Conservation (phyloP, 2,888 invertebrate species). For the Drosophila tanythrix region DNA sequence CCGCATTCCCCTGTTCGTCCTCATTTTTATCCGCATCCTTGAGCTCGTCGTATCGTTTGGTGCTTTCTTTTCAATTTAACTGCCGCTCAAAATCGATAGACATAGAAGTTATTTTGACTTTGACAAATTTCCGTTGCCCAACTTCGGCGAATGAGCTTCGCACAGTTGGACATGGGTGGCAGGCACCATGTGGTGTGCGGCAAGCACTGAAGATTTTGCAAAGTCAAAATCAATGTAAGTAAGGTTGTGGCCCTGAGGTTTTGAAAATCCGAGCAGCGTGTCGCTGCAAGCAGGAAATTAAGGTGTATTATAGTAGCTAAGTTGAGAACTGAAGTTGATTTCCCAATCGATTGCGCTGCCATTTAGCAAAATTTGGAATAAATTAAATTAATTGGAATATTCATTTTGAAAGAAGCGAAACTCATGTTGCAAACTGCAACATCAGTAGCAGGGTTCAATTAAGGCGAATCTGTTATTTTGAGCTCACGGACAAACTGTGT, state of each 20-base stretch:
- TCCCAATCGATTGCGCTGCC: conserved; percentile 19
- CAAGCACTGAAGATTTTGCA: conserved; percentile 13
- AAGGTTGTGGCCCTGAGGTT: conserved; percentile 32
- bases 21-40: neutral
- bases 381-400: conserved; percentile 14
- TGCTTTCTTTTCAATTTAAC: conserved; percentile 64
- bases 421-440: neutral
- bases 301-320: conserved; percentile 37
- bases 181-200: conserved; percentile 20
- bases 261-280: conserved; percentile 24
- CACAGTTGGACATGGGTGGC: conserved; percentile 12
- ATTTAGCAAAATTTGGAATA: neutral
- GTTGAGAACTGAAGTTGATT: conserved; percentile 6
- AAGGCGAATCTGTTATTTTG: neutral
- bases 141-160: conserved; percentile 35
- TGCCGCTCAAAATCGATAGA: conserved; percentile 62
- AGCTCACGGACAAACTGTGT: neutral
- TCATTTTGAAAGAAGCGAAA: neutral
- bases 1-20: neutral
- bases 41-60: conserved; percentile 6
- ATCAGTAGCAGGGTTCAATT: conserved; percentile 1
- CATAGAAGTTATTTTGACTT: conserved; percentile 65
- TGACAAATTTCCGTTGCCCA: conserved; percentile 64
- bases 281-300: conserved; percentile 32
- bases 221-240: conserved; percentile 54